Conservation (phyloP, 1,140 invertebrate genomes). For the Zaprionus lachaisei region DNA sequence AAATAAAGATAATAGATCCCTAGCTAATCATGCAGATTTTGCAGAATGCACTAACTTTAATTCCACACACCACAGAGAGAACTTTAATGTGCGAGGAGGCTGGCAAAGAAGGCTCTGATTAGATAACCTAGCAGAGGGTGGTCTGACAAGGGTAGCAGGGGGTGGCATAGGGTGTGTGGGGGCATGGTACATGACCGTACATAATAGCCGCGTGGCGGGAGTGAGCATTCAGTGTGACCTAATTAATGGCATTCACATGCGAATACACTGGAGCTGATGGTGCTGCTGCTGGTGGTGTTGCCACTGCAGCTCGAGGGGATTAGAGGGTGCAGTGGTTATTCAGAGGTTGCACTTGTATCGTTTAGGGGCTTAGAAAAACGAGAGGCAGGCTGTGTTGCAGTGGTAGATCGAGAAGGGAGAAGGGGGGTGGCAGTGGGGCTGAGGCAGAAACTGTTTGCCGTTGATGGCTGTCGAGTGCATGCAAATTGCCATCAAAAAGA, state of each 20-base stretch:
- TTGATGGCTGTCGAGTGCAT: constrained; percentile 81
- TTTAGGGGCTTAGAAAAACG: constrained; percentile 30
- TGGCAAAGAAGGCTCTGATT: constrained; percentile 23
- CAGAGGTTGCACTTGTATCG: constrained; percentile 50
- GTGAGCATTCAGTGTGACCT: constrained; percentile 42
- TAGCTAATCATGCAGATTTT: not conserved
- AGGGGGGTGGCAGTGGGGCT: not conserved
- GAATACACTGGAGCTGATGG: constrained; percentile 10
- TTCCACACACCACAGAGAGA: not conserved
- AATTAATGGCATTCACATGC: constrained; percentile 51
- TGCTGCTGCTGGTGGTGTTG: constrained; percentile 12
- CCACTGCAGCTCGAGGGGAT: constrained; percentile 36
- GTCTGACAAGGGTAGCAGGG: no score
- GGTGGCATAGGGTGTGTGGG: not conserved
- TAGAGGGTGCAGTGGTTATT: constrained; percentile 55
- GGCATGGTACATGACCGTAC: constrained; percentile 7
- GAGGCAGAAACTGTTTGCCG: constrained; percentile 73
- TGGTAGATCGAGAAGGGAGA: no score
- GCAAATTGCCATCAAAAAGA: constrained; percentile 80
- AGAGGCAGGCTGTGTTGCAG: not conserved
- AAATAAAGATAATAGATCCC: not conserved
- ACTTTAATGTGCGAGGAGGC: constrained; percentile 11
- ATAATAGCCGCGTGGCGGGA: constrained; percentile 11
- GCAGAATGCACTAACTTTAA: not conserved
- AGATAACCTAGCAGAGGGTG: constrained; percentile 29